Evolutionary conservation across 2,888 invertebrate species (phyloP).

Genomic region (Acholoe squamosa): DNA sequence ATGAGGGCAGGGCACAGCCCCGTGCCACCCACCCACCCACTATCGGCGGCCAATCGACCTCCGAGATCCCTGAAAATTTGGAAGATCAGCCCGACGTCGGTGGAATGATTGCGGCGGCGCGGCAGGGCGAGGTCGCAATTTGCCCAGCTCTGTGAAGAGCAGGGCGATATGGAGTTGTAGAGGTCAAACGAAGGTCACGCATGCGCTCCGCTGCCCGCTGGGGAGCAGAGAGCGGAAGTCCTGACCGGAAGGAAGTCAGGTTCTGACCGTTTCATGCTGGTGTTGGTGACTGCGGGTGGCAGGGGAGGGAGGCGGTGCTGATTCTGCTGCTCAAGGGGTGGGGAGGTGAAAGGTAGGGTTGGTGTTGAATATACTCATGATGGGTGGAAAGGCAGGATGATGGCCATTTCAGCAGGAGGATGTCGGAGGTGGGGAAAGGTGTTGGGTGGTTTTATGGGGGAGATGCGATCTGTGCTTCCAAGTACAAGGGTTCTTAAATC

Average conservation of each 20-base stretch:
- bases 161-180: constrained; percentile 20
- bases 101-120: constrained; percentile 11
- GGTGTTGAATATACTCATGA: neutral
- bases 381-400: neutral
- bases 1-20: neutral
- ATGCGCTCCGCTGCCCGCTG: neutral
- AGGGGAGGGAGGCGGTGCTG: neutral
- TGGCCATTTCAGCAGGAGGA: neutral
- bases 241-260: constrained; percentile 29
- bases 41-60: constrained; percentile 46
- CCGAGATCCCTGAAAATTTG: constrained; percentile 52
- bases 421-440: neutral
- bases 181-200: constrained; percentile 15
- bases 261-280: neutral
- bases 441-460: neutral
- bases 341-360: neutral
- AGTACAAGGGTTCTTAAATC: no score
- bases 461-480: no score
- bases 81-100: constrained; percentile 37
- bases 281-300: neutral
- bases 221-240: constrained; percentile 37
- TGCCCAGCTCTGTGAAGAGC: neutral
- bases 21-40: neutral
- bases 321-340: neutral
- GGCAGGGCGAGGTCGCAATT: neutral